Evolutionary conservation across 1,140 invertebrate genomes (phyloP).

Genomic region (Drosophila oshimai): DNA sequence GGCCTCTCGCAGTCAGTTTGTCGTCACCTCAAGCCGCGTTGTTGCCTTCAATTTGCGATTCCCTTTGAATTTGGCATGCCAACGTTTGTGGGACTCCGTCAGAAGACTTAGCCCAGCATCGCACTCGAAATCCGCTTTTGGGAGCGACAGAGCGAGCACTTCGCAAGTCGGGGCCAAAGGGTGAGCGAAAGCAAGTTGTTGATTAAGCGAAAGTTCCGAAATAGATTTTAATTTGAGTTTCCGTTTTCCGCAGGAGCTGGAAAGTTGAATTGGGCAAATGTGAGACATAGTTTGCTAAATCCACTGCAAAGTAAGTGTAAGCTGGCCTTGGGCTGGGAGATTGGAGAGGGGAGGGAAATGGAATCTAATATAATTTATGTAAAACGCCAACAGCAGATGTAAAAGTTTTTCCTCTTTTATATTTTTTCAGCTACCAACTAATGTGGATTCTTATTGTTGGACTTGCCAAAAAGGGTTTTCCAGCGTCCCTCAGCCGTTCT

Average conservation of each 20-base stretch:
- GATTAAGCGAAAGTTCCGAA: constrained; percentile 31
- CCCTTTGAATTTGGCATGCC: constrained; percentile 14
- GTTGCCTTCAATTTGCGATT: constrained; percentile 44
- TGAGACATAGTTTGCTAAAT: constrained; percentile 4
- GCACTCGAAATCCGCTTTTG: constrained; percentile 19
- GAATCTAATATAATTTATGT: constrained; percentile 28
- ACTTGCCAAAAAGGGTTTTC: constrained; percentile 40
- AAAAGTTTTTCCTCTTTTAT: constrained; percentile 41
- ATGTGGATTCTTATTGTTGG: constrained; percentile 45
- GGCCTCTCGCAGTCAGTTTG: constrained; percentile 15
- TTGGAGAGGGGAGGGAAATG: background rate
- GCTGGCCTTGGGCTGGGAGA: background rate
- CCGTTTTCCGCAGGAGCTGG: constrained; percentile 1
- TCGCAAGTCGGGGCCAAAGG: background rate
- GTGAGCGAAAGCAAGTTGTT: constrained; percentile 19
- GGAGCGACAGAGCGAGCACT: background rate
- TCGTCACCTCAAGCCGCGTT: constrained; percentile 28
- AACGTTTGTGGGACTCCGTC: background rate
- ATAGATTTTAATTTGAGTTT: constrained; percentile 25
- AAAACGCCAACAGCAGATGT: constrained; percentile 37
- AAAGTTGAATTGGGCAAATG: constrained; percentile 35
- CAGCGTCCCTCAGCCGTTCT: background rate
- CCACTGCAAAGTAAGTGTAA: constrained; percentile 8
- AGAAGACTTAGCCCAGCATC: background rate
- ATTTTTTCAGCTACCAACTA: constrained; percentile 42